Base-by-base conservation (phyloP, 2,113 vertebrate genomes). In the Eptesicus fuscus region DNA sequence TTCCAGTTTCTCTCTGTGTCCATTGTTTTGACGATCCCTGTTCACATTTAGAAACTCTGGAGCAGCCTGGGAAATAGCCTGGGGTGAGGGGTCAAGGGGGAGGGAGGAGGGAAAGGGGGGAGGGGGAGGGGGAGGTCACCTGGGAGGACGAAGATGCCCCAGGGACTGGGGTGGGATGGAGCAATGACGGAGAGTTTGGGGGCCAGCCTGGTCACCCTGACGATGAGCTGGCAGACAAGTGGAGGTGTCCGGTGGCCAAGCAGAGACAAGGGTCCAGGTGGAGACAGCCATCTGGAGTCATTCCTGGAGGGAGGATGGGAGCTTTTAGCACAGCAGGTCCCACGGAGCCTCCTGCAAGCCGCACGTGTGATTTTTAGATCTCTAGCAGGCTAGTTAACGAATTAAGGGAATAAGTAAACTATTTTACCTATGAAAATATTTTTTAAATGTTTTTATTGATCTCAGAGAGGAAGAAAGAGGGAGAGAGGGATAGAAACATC, bases 71-170 rank as follows among this genome's bases (percentile, higher is more conserved):
- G n/a, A 70, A 18, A 23, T 4, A 20, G 16, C 16, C 32, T 2
- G 3, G 25, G 14, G 28, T 1, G 20, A 40, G 12, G 16, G 7
- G 42, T 5, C 23, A 22, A 28, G 40, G 0, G 7, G 16, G 7
- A 32, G 28, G 5, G 23, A n/a, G 8, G 22, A 4, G 20, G 40
- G 9, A 13, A 11, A n/a, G n/a, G 37, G 0, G 0, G 8, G 59
- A 20, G 49, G 3, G 22, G 47, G 2, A 77, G n/a, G 18, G 9
- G 4, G 0, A 35, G 1, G 83, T 49, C 10, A 0, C 1, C 1
- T 2, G 7, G 8, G 13, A 40, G 37, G 74, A 4, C 1, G 16
- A 44, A 9, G 37, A 9, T 6, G 23, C 0, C 9, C 4, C 30
- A 0, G 0, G 3, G 14, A 1, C 30, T 22, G 59, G 28, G n/a